Evolutionary conservation across 1,140 invertebrate genomes (phyloP), one percentile per base, ranked within the genome.

Genomic region (Cyclargus thomasi): DNA sequence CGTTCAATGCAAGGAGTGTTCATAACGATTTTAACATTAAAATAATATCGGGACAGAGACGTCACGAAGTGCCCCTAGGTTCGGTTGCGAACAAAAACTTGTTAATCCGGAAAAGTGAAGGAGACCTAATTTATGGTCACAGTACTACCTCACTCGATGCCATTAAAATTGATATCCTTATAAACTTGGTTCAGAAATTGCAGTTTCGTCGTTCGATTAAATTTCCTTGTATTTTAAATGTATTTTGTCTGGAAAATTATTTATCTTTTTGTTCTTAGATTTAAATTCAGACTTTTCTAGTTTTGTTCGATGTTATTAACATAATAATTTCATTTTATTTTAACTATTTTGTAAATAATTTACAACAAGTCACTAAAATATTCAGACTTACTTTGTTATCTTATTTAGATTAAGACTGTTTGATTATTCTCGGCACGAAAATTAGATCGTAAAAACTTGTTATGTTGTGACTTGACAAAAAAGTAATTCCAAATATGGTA

Each of bases 1-100:
- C 72, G 71, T 74, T 76, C n/a, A n/a, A n/a, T n/a, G n/a, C n/a
- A n/a, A n/a, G n/a, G n/a, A n/a, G n/a, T n/a, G n/a, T n/a, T n/a
- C n/a, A n/a, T n/a, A n/a, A n/a, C n/a, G n/a, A n/a, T n/a, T n/a
- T 71, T 71, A 73, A 67, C 69, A 76, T 77, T 77, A 77, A 78
- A 77, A 80, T 78, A 80, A 76, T 78, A 77, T 76, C 72, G 74
- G 67, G 71, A 77, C 71, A 76, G 67, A 76, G 67, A 76, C 74
- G 72, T 75, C 76, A 79, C 73, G 77, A 83, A 70, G 65, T 65
- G 65, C 64, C 69, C 62, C 57, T 69, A 63, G 68, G 39, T 69
- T 64, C 64, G 62, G 67, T 71, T 71, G 66, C n/a, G 47, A 23
- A 55, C 53, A 65, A 65, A 65, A 65, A 65, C 64, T 53, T 7